A percentile compares a stretch with the other conserved stretches of the same genome.
Conservation (phyloP, 2,797 vertebrate genomes). For the Parauchenoglanis punctatus region DNA sequence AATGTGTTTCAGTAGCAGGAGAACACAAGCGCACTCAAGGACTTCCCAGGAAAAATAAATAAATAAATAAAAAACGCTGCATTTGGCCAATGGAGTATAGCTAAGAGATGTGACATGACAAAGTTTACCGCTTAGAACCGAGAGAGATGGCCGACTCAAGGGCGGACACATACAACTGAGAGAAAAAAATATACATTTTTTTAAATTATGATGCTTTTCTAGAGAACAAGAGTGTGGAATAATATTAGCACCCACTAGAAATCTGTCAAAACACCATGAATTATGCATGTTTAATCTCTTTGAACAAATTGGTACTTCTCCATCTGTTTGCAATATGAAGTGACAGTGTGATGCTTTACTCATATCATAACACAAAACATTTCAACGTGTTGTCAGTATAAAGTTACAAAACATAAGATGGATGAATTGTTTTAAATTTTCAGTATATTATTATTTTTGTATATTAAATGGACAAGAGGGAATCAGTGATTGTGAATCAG, state of each 20-base stretch:
- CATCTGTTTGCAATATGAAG: constrained; percentile 23
- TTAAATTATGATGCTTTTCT: neutral
- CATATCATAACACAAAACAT: neutral
- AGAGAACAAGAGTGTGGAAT: constrained; percentile 12
- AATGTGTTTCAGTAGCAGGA: constrained; percentile 64
- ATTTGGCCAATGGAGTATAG: constrained; percentile 68
- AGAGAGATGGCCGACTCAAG: constrained; percentile 50
- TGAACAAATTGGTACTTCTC: constrained; percentile 34
- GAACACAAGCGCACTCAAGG: constrained; percentile 66
- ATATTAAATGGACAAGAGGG: neutral
- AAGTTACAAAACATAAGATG: neutral
- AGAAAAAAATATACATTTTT: constrained; percentile 20
- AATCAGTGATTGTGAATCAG: neutral
- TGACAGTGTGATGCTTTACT: constrained; percentile 1
- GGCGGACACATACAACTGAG: constrained; percentile 27
- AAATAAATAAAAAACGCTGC: constrained; percentile 57
- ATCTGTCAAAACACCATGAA: constrained; percentile 25
- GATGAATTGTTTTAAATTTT: neutral
- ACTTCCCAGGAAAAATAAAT: constrained; percentile 59
- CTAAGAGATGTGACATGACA: constrained; percentile 64
- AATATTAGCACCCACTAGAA: constrained; percentile 8
- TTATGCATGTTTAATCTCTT: constrained; percentile 38
- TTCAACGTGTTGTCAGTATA: neutral
- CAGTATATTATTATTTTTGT: neutral
- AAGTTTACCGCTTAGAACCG: constrained; percentile 59